Evolutionary conservation across 2,888 invertebrate genomes (phyloP), one percentile per base, ranked within the genome.

Genomic region (Tenthredo scrophulariae): DNA sequence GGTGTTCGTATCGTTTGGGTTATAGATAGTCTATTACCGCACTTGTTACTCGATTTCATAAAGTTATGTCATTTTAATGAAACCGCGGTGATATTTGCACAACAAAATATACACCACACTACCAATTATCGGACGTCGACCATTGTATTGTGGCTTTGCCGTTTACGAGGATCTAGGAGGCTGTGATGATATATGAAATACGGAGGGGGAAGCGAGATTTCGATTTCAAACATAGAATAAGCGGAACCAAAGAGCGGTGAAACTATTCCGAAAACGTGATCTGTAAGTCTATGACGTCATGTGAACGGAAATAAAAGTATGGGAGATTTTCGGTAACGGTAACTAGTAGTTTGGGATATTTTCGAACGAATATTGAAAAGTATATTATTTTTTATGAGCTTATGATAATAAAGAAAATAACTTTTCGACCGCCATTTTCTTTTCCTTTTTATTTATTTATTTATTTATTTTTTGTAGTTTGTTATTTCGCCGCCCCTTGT

Each of bases 141-240:
- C 89, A 89, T 88, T 88, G 87, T 80, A 89, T 88, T 88, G 87
- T 80, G 86, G 88, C 87, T 89, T 89, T 87, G 15, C 7, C 74
- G 72, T 75, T 62, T 77, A 65, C 46, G 37, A 54, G 46, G 46
- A 80, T 82, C 65, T 29, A 80, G 67, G 54, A 65, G 85, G 85
- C 85, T 82, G 85, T 85, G 85, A 33, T 37, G 37, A 33, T 33
- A 4, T 26, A 67, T 74, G 22, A 50, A 46, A 46, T 18, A 0
- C 18, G 43, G 22, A 22, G 26, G n/a, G 46, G 40, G 6, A 15
- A 22, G n/a, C 26, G 22, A 22, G 26, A 26, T 74, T 74, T 74
- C 43, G 18, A 74, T 43, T 43, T 18, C 37, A 9, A 26, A 13
- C 62, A 13, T 62, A 22, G 22, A 62, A 26, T 26, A 22, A 26